Percentiles rank a stretch among this genome's conserved stretches.
phyloP scores from a whole-genome alignment of 2,113 vertebrate species.

The Hydrochoerus hydrochaeris region DNA sequence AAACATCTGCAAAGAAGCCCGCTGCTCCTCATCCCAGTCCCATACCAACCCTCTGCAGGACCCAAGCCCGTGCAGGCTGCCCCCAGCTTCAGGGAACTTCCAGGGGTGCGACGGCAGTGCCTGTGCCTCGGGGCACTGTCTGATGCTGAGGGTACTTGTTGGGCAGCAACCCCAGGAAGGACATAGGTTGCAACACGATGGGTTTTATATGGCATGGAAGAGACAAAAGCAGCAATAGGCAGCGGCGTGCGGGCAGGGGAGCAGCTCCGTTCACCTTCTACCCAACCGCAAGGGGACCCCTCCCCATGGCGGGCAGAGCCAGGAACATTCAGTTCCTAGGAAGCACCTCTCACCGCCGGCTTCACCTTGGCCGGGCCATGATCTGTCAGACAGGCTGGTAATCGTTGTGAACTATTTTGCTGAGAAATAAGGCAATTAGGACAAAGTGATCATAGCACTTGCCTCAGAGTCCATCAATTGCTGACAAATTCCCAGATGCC shows the following conservation, averaged over 20 bases:
- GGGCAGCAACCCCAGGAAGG: neutral
- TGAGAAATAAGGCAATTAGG: neutral
- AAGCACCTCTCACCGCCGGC: neutral
- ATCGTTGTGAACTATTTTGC: neutral
- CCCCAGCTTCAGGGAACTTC: neutral
- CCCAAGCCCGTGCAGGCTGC: neutral
- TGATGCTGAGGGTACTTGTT: neutral
- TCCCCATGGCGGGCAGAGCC: neutral
- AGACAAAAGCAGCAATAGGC: neutral
- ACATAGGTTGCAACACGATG: neutral
- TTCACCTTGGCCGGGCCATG: neutral
- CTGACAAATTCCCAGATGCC: neutral
- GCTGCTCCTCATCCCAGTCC: no score
- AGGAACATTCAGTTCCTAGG: rapidly evolving
- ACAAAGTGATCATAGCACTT: neutral
- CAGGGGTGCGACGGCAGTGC: rapidly evolving
- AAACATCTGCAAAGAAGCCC: no score
- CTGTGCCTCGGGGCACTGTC: neutral
- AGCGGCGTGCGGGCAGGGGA: neutral
- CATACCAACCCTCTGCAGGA: neutral
- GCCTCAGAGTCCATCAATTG: neutral
- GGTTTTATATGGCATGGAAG: neutral
- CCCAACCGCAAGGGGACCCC: rapidly evolving
- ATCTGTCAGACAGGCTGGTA: neutral
- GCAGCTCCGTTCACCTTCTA: neutral